A percentile compares a stretch with the other conserved stretches of the same genome.
phyloP scores from a whole-genome alignment of 30 jellyfish, hydroid and myxozoan species.

The Hydractinia symbiolongicarpus region DNA sequence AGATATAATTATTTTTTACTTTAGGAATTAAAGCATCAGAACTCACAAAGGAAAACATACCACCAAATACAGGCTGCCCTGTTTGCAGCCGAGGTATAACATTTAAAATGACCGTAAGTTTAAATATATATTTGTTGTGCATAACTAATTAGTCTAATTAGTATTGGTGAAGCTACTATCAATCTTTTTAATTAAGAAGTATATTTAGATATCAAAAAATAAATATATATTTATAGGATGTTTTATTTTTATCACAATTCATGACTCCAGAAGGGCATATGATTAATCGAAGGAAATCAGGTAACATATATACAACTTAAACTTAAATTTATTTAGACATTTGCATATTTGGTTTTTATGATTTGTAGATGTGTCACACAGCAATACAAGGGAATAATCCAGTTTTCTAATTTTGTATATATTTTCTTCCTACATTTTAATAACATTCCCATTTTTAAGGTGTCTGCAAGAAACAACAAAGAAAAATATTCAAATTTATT shows the following conservation, averaged over 20 bases:
- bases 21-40: slow-evolving; percentile 67
- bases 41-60: slow-evolving; percentile 72
- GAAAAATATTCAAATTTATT: slow-evolving; percentile 36
- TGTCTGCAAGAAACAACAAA: slow-evolving; percentile 84
- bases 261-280: slow-evolving; percentile 72
- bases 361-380: too few species aligned
- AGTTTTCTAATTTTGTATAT: too few species aligned
- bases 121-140: not conserved
- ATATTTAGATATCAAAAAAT: not conserved
- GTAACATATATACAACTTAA: not conserved
- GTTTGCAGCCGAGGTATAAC: slow-evolving; percentile 88
- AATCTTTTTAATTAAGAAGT: too few species aligned
- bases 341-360: too few species aligned
- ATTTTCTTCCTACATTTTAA: too few species aligned
- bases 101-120: slow-evolving; percentile 47
- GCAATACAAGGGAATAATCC: too few species aligned
- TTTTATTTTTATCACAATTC: slow-evolving; percentile 64
- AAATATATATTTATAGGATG: slow-evolving; percentile 51
- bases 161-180: not conserved
- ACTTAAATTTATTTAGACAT: not conserved
- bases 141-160: not conserved
- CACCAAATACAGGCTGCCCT: slow-evolving; percentile 77
- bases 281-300: slow-evolving; percentile 62
- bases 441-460: slow-evolving; percentile 29
- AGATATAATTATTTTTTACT: not conserved